Evolutionary conservation across 1,140 invertebrate species (phyloP).

Genomic region (Drosophila bocqueti): DNA sequence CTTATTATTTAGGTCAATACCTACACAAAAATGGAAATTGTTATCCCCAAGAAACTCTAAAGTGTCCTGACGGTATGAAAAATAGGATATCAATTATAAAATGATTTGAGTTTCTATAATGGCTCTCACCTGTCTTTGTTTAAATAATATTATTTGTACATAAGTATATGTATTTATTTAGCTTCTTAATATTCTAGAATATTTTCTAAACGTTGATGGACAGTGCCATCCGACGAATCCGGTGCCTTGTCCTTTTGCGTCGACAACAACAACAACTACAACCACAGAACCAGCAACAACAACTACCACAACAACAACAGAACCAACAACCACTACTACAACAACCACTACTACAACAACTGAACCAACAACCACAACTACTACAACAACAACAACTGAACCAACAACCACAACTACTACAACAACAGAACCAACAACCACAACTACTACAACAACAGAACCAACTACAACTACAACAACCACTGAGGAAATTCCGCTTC

Average conservation of each 20-base stretch:
- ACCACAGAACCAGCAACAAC: neutral
- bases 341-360: too few relatives aligned
- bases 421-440: constrained; percentile 32
- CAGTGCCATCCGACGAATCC: constrained; percentile 36
- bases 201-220: constrained; percentile 43
- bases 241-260: constrained; percentile 43
- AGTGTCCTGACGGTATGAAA: constrained; percentile 4
- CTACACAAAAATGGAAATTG: constrained; percentile 22
- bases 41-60: neutral
- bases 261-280: constrained; percentile 9
- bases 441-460: constrained; percentile 16
- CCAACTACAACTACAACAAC: neutral
- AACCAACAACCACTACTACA: constrained; percentile 4
- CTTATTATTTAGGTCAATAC: constrained; percentile 13
- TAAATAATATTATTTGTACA: neutral
- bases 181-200: constrained; percentile 6
- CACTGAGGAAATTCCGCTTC: constrained; percentile 2
- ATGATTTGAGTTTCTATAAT: too few relatives aligned
- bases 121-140: too few relatives aligned
- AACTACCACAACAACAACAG: too few relatives aligned
- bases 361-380: too few relatives aligned
- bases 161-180: neutral
- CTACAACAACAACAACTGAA: too few relatives aligned
- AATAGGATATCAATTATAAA: neutral
- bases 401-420: constrained; percentile 25